phyloP scores from a whole-genome alignment of 2,888 invertebrate species.

The Coelinius sp. region DNA sequence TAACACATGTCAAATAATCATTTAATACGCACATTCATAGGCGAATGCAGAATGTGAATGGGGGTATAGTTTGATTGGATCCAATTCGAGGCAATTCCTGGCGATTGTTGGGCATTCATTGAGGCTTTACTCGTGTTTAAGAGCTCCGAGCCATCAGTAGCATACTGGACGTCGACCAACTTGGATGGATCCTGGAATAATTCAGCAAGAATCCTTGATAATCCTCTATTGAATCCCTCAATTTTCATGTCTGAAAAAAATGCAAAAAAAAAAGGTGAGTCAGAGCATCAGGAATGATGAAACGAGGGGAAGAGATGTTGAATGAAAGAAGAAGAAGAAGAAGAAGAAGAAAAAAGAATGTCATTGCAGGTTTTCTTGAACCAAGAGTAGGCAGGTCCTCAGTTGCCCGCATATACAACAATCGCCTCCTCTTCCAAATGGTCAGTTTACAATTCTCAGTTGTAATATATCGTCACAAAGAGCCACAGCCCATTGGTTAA shows the following conservation, averaged over 20 bases:
- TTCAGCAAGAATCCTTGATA: too few relatives aligned
- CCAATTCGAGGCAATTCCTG: slow-evolving; percentile 72
- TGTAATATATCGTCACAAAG: too few relatives aligned
- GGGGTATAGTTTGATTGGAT: slow-evolving; percentile 72
- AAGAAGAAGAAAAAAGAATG: too few relatives aligned
- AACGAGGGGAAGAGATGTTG: too few relatives aligned
- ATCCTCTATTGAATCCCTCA: too few relatives aligned
- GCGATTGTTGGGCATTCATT: slow-evolving; percentile 71
- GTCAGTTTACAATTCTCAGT: not conserved
- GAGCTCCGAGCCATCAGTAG: slow-evolving; percentile 64
- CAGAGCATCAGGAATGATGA: too few relatives aligned
- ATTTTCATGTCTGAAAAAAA: slow-evolving; percentile 1
- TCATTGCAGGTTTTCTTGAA: too few relatives aligned
- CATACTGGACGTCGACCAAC: slow-evolving; percentile 63
- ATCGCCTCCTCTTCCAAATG: not conserved
- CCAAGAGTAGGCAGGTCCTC: too few relatives aligned
- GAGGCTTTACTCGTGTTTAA: slow-evolving; percentile 56
- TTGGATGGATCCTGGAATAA: slow-evolving; percentile 64
- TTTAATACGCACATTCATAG: slow-evolving; percentile 69
- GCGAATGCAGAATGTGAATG: slow-evolving; percentile 62
- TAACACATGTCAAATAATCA: slow-evolving; percentile 68
- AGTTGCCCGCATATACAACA: not conserved
- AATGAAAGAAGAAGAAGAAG: too few relatives aligned
- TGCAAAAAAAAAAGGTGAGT: too few relatives aligned
- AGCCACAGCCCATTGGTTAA: slow-evolving; percentile 56